Percentiles rank a stretch among this genome's conserved stretches.
phyloP scores from a whole-genome alignment of 2,113 vertebrate species.

The Sarotherodon lohbergeri region DNA sequence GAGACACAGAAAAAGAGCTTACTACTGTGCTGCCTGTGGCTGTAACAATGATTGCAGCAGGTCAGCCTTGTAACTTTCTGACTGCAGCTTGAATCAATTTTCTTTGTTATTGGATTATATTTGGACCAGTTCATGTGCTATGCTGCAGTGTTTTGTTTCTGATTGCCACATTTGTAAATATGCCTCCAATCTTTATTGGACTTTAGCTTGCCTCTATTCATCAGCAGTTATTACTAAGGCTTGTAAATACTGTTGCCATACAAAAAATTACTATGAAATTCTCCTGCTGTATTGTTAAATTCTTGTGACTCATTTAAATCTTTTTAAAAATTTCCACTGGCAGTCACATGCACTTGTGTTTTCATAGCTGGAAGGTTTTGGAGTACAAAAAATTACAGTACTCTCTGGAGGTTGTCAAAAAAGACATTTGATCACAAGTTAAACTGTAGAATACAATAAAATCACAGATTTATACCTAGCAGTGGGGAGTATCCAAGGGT shows the following conservation, averaged over 20 bases:
- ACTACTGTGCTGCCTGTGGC: not conserved
- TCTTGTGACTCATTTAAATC: not conserved
- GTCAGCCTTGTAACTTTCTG: not conserved
- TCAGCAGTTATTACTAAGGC: not conserved
- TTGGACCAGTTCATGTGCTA: accelerated
- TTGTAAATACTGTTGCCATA: not conserved
- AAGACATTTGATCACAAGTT: not conserved
- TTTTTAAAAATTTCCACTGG: not conserved
- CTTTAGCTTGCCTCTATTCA: not conserved
- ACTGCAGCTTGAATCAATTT: not conserved
- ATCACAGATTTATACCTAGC: not conserved
- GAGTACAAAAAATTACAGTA: not conserved
- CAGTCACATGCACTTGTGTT: not conserved
- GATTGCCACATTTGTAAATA: not conserved
- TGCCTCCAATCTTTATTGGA: not conserved
- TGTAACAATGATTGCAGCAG: not conserved
- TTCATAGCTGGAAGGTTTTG: not conserved
- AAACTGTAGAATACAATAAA: conserved; percentile 6
- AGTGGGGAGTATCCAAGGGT: not conserved
- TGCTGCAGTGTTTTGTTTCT: not conserved
- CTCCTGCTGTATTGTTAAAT: not conserved
- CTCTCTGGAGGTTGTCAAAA: not conserved
- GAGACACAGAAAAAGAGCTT: not conserved
- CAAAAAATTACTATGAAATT: not conserved
- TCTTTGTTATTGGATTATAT: not conserved